Conservation (phyloP, 2,797 vertebrate genomes). For the Coregonus suidteri region DNA sequence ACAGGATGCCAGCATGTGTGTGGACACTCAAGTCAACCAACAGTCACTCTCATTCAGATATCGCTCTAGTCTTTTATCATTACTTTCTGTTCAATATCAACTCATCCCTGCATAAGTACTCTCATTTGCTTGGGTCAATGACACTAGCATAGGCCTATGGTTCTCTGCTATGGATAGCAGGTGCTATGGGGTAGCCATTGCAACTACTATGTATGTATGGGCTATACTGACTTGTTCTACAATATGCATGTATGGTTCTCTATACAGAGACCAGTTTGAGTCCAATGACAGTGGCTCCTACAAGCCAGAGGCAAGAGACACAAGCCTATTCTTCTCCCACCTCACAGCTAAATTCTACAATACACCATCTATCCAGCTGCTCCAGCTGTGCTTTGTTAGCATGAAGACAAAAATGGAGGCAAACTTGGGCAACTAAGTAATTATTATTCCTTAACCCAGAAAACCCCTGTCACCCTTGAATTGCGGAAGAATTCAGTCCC, state of each 20-base stretch:
- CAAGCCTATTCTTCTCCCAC: not conserved
- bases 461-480: not conserved
- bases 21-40: not conserved
- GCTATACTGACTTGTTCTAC: not conserved
- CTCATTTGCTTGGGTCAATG: not conserved
- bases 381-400: not conserved
- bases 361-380: not conserved
- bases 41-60: not conserved
- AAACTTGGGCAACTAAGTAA: not conserved
- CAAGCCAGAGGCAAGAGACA: not conserved
- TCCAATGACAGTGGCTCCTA: not conserved
- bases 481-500: not conserved
- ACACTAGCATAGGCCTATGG: not conserved
- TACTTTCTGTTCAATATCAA: not conserved
- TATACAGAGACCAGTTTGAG: not conserved
- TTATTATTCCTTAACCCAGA: not conserved
- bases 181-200: slow-evolving; percentile 20
- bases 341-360: not conserved
- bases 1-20: not conserved
- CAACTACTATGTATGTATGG: slow-evolving; percentile 13
- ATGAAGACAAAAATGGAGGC: not conserved
- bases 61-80: not conserved
- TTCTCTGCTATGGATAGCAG: not conserved
- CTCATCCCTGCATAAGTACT: not conserved
- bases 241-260: not conserved